Base-by-base conservation (phyloP, 2,113 vertebrate genomes). In the Crocuta crocuta region DNA sequence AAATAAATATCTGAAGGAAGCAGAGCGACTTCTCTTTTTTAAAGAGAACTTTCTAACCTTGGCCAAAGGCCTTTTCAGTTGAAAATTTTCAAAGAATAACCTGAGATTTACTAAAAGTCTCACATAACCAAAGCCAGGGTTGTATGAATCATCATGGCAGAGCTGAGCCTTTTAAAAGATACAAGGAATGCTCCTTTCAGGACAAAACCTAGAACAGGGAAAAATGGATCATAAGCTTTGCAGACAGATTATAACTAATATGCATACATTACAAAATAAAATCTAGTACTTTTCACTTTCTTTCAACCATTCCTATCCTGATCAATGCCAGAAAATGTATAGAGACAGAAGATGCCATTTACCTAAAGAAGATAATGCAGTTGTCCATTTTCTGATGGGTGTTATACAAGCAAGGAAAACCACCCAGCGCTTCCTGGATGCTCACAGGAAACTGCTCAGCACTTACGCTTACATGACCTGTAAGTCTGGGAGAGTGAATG, bases 241-340 rank as follows among this genome's bases (percentile, higher is more conserved):
- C 28, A 61, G 58, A 39, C 2, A 76, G 39, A 31, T 48, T 87
- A 94, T 39, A 65, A 17, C 23, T 39, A 78, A 45, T 45, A 5
- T 82, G 6, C 10, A 33, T n/a, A 55, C 28, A 45, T 33, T 78
- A 91, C 55, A 89, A 84, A 86, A 55, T 48, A 53, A 94, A 96
- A 63, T 28, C 23, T 63, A 70, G n/a, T 39, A 86, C 35, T 92
- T 93, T 88, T 43, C 74, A 89, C 68, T 93, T 84, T 92, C 28
- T 61, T 31, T 89, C 10, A 23, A 28, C 7, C 83, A 24, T 79
- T 79, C 17, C 48, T 9, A 24, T 71, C 28, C 16, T 78, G 33
- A 92, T 1, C 35, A 73, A 71, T 76, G 7, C 31, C 39, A 61
- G 55, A 71, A 85, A 91, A 79, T 61, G 11, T 74, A 21, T 15